Base-by-base conservation (phyloP, 2,888 invertebrate genomes). In the Drosophila recens region DNA sequence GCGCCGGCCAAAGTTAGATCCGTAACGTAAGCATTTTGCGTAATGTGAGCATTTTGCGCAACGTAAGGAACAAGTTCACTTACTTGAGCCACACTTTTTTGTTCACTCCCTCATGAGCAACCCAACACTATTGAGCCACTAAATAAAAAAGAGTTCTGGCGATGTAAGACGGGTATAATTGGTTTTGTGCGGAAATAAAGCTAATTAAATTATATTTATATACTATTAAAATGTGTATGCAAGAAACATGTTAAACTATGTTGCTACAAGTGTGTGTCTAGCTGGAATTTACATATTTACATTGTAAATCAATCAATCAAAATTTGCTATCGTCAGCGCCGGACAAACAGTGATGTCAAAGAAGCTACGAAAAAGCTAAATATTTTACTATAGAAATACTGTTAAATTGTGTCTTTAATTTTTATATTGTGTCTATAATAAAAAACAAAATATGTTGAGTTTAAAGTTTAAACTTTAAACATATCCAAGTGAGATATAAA, bases 251-350 rank as follows among this genome's bases (percentile, higher is more conserved):
- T 6, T 8, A 6, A 23, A 46, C 33, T 36, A 53, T 72, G 40
- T 8, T 13, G 2, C n/a, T 30, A 49, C 17, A 59, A 72, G 62
- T 66, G 57, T 63, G 40, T 52, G 48, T 54, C 17, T 40, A 43
- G 36, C n/a, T 40, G 20, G 17, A n/a, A 23, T 33, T 48, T 9
- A n/a, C 45, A 27, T 36, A 51, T 17, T 51, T 49, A n/a, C 43
- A n/a, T 20, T 45, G 27, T 38, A 49, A 58, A 69, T 27, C 27
- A 40, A 4, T 9, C 10, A 36, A 33, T 38, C 0, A 33, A 69
- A 51, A 48, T 54, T 80, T 83, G 81, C 67, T 59, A 57, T 79
- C 83, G 84, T 83, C 87, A 86, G 80, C 80, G 73, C 56, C 58
- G 43, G 43, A 56, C 36, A 67, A 20, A 38, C 61, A 82, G 88